phyloP scores from a whole-genome alignment of 2,113 vertebrate genomes.

The Girardinichthys multiradiatus region DNA sequence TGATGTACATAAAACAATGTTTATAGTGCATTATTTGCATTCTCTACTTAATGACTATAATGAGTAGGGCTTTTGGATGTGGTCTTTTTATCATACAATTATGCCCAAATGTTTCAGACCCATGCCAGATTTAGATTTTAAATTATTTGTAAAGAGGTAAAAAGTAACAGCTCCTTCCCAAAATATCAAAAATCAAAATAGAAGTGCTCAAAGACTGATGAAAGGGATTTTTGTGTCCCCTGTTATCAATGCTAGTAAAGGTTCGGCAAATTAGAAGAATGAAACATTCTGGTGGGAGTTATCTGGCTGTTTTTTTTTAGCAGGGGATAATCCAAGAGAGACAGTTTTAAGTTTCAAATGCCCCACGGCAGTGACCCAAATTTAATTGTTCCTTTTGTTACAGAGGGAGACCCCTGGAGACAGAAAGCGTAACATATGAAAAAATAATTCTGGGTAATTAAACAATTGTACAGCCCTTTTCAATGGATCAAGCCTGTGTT shows the following conservation, averaged over 20 bases:
- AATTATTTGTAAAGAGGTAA: neutral
- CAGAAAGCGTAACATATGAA: slow-evolving; percentile 43
- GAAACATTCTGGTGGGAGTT: slow-evolving; percentile 58
- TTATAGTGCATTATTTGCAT: too few species aligned
- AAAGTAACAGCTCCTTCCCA: neutral
- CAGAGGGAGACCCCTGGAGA: slow-evolving; percentile 73
- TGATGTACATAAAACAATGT: too few species aligned
- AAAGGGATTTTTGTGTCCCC: neutral
- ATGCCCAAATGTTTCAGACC: too few species aligned
- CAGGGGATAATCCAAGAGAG: slow-evolving; percentile 71
- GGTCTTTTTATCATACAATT: too few species aligned
- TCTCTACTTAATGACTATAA: too few species aligned
- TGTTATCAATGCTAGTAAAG: slow-evolving; percentile 56
- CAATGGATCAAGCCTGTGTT: slow-evolving; percentile 48
- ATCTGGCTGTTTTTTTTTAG: slow-evolving; percentile 73
- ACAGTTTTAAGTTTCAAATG: slow-evolving; percentile 76
- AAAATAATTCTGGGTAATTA: slow-evolving; percentile 69
- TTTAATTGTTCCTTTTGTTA: slow-evolving; percentile 78
- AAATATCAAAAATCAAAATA: slow-evolving; percentile 6
- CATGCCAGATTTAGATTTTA: too few species aligned
- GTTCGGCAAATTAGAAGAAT: slow-evolving; percentile 64
- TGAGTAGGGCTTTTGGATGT: too few species aligned
- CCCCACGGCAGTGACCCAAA: slow-evolving; percentile 78
- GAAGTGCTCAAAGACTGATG: neutral
- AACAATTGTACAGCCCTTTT: slow-evolving; percentile 66